Evolutionary conservation across 2,888 invertebrate species (phyloP), one percentile per base, ranked within the genome.

Genomic region (Pemphredon lugubris): DNA sequence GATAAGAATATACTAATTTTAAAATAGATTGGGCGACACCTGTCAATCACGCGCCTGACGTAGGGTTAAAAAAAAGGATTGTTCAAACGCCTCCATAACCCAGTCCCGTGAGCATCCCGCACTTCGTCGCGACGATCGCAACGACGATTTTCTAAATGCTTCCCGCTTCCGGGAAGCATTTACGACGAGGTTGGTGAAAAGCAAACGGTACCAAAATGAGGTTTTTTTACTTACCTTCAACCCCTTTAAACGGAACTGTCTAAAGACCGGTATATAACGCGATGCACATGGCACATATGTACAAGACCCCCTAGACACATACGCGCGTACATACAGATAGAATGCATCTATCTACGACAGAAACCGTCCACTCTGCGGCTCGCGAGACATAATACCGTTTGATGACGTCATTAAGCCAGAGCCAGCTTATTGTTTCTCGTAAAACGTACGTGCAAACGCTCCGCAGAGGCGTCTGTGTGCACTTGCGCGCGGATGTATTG

Each of bases 391-490:
- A 83, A 83, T 84, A 79, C 78, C 76, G 75, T 85, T 85, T 86
- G 83, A 86, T 82, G 84, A 81, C 77, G 82, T 83, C 83, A 85
- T 86, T 84, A 84, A 83, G 81, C 75, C 67, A 47, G 70, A 70
- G 77, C 66, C 54, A 74, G 83, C 83, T 85, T 84, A 85, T 85
- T 85, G 85, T 86, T 85, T 86, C 84, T 84, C 84, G 83, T 83
- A 84, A 84, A 86, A 81, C 70, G 79, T 84, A 75, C 71, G 76
- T 72, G 77, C 61, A 66, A 77, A 70, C 72, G 70, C 60, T 76
- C 44, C 59, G 14, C 42, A 30, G 20, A 26, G 32, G 13, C 32
- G 50, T 26, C 34, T 54, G 51, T 47, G 47, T 34, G 54, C 16
- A n/a, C 45, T 7, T 13, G 48, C 34, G 26, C 23, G 55, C 30